Evolutionary conservation across 2,888 invertebrate species (phyloP).

Genomic region (Alsophila aescularia): DNA sequence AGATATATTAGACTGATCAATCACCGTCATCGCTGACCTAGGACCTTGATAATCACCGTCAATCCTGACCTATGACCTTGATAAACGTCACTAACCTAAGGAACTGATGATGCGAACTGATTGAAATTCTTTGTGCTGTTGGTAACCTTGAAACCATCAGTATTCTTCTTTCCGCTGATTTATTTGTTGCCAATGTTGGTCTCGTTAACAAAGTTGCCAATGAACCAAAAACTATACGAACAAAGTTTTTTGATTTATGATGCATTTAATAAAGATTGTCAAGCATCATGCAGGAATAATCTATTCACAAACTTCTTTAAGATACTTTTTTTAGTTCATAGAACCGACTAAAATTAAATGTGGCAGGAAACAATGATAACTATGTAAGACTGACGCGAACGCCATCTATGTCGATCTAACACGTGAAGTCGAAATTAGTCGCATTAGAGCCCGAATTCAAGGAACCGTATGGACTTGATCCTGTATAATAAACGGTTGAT

Average conservation of each 20-base stretch:
- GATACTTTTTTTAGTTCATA: no score
- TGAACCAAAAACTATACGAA: no score
- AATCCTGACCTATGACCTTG: constrained; percentile 8
- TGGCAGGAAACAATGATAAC: background rate
- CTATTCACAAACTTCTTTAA: no score
- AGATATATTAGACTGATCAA: constrained; percentile 62
- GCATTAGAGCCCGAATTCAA: constrained; percentile 17
- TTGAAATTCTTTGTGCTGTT: constrained; percentile 16
- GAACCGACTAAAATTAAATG: no score
- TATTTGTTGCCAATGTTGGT: no score
- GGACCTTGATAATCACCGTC: constrained; percentile 34
- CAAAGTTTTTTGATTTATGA: no score
- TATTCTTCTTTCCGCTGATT: background rate
- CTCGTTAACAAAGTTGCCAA: no score
- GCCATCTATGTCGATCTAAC: constrained; percentile 3
- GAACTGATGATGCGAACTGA: constrained; percentile 20
- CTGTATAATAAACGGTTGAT: no score
- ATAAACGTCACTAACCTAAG: constrained; percentile 16
- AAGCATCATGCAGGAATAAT: no score
- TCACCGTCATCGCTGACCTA: constrained; percentile 52
- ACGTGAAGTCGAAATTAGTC: background rate
- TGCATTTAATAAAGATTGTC: no score
- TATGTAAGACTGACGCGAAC: background rate
- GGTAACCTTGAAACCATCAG: background rate
- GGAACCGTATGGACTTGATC: background rate